phyloP scores from a whole-genome alignment of 2,113 vertebrate species.

The Thryonomys swinderianus region DNA sequence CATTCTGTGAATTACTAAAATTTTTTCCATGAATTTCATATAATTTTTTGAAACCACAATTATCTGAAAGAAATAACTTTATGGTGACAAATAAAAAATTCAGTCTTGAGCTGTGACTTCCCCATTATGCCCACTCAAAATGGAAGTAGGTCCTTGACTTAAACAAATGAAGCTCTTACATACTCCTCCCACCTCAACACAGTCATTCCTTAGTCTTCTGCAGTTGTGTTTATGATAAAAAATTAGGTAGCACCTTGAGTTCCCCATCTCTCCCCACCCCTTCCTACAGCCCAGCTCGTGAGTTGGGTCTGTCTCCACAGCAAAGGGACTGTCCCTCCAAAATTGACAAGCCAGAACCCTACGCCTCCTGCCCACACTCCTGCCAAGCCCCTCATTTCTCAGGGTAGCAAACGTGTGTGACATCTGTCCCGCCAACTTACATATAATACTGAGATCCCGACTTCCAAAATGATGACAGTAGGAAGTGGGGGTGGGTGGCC shows the following conservation, averaged over 20 bases:
- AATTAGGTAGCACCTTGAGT: background rate
- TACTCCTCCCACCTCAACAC: background rate
- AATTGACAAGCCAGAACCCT: background rate
- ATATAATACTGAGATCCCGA: background rate
- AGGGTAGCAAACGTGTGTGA: background rate
- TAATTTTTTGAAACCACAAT: conserved; percentile 50
- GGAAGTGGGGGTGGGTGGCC: background rate
- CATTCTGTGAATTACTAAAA: conserved; percentile 57
- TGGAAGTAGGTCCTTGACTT: background rate
- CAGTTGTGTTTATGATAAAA: background rate
- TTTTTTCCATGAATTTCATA: conserved; percentile 25
- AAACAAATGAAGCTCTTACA: background rate
- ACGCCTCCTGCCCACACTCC: background rate
- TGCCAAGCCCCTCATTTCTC: background rate
- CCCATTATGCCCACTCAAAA: background rate
- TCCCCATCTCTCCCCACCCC: background rate
- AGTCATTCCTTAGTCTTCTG: background rate
- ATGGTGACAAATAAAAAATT: background rate
- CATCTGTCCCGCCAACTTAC: background rate
- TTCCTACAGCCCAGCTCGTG: background rate
- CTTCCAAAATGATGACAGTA: background rate
- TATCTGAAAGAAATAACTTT: conserved; percentile 27
- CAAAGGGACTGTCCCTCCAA: background rate
- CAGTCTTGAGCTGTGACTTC: background rate
- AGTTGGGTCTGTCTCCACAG: conserved; percentile 10